phyloP scores from a whole-genome alignment of 2,797 vertebrate species.

The Xenopus petersii region DNA sequence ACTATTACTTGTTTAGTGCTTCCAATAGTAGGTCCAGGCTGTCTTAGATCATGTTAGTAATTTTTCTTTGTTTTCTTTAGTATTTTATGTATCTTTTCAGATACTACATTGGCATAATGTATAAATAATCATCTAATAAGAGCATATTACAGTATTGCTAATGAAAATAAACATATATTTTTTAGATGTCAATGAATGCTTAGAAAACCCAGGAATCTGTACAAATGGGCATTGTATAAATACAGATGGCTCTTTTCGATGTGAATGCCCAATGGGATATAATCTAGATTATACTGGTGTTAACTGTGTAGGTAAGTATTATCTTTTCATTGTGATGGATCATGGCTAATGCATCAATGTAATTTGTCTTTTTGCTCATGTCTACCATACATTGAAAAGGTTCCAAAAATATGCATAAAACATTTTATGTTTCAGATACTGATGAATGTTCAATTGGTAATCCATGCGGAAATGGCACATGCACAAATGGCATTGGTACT shows the following conservation, averaged over 20 bases:
- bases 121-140: no score
- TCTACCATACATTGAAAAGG: no score
- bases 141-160: no score
- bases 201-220: conserved; percentile 75
- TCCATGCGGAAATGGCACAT: conserved; percentile 78
- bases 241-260: conserved; percentile 75
- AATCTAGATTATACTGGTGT: conserved; percentile 71
- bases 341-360: neutral
- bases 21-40: no score
- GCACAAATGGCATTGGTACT: conserved; percentile 73
- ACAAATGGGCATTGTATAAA: conserved; percentile 79
- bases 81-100: no score
- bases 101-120: no score
- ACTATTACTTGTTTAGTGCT: no score
- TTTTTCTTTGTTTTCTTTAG: no score
- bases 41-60: no score
- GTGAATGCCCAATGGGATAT: conserved; percentile 78
- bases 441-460: conserved; percentile 78
- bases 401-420: no score
- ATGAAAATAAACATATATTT: neutral
- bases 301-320: conserved; percentile 71
- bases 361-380: no score
- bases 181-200: conserved; percentile 81
- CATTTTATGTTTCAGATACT: conserved; percentile 63
- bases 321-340: neutral